Base-by-base conservation (phyloP, 2,113 vertebrate genomes). In the Murina feae region DNA sequence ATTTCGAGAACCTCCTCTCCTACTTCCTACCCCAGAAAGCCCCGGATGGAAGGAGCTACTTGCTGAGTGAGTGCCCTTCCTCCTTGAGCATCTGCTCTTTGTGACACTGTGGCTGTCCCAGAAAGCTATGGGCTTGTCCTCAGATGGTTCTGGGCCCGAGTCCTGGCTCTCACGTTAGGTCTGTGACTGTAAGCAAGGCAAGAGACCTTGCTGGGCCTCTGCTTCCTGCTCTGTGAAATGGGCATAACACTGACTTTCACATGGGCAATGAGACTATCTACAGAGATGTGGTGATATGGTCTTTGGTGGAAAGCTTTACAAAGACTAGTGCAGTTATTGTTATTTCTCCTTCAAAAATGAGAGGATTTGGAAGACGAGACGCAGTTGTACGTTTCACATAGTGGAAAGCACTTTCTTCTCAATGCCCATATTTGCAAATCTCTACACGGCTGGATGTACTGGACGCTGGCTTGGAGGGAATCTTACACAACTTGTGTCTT, bases 1-100 rank as follows among this genome's bases (percentile, higher is more conserved):
- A 98, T 96, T 98, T 97, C 0, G 98, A 98, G 97, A 98, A 98
- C n/a, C 95, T 98, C 74, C 97, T 98, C 66, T 97, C 98, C 60
- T 69, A 79, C 95, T 98, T 98, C 89, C 95, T 96, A 80, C 98
- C 91, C 0, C 90, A 95, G 94, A 98, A 96, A 91, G 96, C 86
- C 30, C 80, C 75, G 0, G 97, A 97, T 65, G 95, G 98, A 78
- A 94, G 97, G 6, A 14, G 83, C 74, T 97, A 96, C 86, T 81
- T 97, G 35, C 95, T 98, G 78, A 97, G 98, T 98, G 78, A 97
- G 98, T 55, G 42, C 18, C 65, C 32, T 75, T 39, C n/a, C 53
- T 79, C 65, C 5, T 0, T 0, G 1, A n/a, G 23, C 0, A 0
- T n/a, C 23, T 20, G 42, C 63, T 63, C 30, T 2, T 0, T 18